Percentiles rank a stretch among this genome's conserved stretches.
These are phyloP conservation scores for Agelaius phoeniceus DNA, from an alignment of 2,113 vertebrate species.

Conservation along the genomic window DNA sequence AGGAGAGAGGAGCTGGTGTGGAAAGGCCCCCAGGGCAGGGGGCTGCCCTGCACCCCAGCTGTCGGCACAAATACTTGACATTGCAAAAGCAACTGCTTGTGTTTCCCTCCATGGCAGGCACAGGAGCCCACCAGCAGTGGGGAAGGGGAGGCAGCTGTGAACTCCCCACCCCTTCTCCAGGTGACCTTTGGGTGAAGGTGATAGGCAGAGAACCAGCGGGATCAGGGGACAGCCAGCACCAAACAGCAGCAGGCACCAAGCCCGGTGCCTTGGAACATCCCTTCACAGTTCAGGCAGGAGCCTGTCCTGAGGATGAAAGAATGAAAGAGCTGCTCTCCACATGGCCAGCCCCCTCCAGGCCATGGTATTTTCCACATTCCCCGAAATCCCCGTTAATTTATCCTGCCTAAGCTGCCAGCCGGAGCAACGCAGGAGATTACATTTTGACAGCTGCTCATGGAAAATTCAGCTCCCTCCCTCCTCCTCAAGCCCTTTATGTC, in stretches of 20 bases:
- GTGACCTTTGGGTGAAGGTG: background rate
- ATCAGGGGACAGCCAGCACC: background rate
- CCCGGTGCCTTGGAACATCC: fast-evolving
- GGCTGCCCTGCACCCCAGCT: background rate
- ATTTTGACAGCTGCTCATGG: slow-evolving; percentile 63
- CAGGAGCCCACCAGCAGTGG: background rate
- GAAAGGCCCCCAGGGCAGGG: fast-evolving
- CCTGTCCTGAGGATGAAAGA: background rate
- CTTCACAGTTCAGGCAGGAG: background rate
- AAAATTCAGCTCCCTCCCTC: slow-evolving; percentile 55
- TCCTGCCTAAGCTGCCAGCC: slow-evolving; percentile 45
- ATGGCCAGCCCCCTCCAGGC: background rate
- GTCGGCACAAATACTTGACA: background rate
- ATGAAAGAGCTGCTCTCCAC: background rate
- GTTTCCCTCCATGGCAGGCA: background rate
- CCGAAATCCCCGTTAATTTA: slow-evolving; percentile 51
- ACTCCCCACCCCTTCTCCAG: background rate
- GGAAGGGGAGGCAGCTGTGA: background rate
- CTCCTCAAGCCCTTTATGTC: background rate
- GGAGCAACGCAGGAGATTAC: slow-evolving; percentile 12
- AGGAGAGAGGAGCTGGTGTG: fast-evolving
- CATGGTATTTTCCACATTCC: slow-evolving; percentile 41
- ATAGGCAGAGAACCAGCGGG: background rate
- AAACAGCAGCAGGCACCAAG: fast-evolving
- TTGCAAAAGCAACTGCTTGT: background rate